Percentiles rank a stretch among this genome's conserved stretches.
These are phyloP conservation scores for Noctua fimbriata DNA, from an alignment of 2,888 invertebrate species.

Conservation along the genomic window DNA sequence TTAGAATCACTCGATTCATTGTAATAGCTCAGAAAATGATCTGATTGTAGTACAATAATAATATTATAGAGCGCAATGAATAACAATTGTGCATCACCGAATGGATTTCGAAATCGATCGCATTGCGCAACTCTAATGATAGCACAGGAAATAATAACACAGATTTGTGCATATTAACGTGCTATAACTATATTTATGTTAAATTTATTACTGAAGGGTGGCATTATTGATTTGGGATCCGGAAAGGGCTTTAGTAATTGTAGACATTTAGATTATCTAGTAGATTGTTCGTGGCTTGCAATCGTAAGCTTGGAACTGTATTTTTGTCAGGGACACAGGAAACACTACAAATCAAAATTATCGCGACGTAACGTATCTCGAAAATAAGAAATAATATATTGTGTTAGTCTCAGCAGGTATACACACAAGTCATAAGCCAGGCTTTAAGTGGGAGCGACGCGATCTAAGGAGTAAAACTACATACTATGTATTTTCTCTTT, in stretches of 20 bases:
- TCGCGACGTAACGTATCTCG: slow-evolving; percentile 46
- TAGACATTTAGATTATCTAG: slow-evolving; percentile 36
- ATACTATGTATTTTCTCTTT: too few relatives aligned
- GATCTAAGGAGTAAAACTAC: background rate
- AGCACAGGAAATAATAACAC: slow-evolving; percentile 62
- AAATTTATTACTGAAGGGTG: slow-evolving; percentile 64
- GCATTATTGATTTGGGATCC: slow-evolving; percentile 55
- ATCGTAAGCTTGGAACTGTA: slow-evolving; percentile 29
- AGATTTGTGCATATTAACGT: slow-evolving; percentile 58
- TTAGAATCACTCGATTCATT: slow-evolving; percentile 70
- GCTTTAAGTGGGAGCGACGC: background rate
- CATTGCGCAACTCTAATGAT: slow-evolving; percentile 68
- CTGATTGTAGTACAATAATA: slow-evolving; percentile 72
- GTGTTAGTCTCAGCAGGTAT: background rate
- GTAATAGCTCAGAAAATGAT: slow-evolving; percentile 73
- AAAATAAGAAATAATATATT: slow-evolving; percentile 28
- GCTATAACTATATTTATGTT: slow-evolving; percentile 60
- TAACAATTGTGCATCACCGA: slow-evolving; percentile 72
- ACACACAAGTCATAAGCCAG: background rate
- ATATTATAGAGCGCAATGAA: slow-evolving; percentile 71
- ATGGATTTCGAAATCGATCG: slow-evolving; percentile 71
- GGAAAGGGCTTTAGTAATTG: slow-evolving; percentile 52
- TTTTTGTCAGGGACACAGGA: slow-evolving; percentile 24
- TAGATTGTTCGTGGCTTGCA: slow-evolving; percentile 32
- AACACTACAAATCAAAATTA: slow-evolving; percentile 40